Conservation (phyloP, 2,888 invertebrate species). For the Argyresthia albistria region DNA sequence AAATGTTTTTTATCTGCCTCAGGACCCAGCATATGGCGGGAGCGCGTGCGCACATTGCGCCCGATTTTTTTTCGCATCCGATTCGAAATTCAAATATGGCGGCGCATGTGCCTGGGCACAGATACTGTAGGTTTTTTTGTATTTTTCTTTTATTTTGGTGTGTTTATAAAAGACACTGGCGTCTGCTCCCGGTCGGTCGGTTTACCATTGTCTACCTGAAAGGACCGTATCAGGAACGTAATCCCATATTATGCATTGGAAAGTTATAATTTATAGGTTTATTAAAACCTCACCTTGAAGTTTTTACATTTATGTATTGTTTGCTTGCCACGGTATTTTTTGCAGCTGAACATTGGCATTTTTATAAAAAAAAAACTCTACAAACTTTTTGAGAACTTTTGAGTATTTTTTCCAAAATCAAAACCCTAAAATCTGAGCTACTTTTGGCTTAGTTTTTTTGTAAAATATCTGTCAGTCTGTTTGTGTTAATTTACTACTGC, state of each 20-base stretch:
- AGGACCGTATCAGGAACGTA: neutral
- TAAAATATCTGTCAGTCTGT: constrained; percentile 16
- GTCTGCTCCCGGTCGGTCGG: constrained; percentile 19
- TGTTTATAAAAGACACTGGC: constrained; percentile 31
- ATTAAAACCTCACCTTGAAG: neutral
- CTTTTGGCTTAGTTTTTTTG: neutral
- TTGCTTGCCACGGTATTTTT: too few species aligned
- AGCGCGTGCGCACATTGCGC: constrained; percentile 69
- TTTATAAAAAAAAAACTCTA: too few species aligned
- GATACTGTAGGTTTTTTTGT: constrained; percentile 39
- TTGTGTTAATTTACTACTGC: constrained; percentile 19
- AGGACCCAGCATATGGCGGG: constrained; percentile 42
- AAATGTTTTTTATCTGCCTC: constrained; percentile 36
- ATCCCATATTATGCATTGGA: neutral
- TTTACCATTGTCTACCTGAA: neutral
- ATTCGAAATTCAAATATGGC: constrained; percentile 62
- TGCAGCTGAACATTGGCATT: too few species aligned
- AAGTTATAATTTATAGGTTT: neutral
- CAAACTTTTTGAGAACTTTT: too few species aligned
- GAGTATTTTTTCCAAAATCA: too few species aligned
- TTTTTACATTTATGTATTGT: neutral
- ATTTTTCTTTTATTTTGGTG: constrained; percentile 22
- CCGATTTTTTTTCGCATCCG: constrained; percentile 64
- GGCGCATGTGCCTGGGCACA: constrained; percentile 47
- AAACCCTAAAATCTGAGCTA: too few species aligned